Evolutionary conservation across 2,797 vertebrate genomes (phyloP).

Genomic region (Lutjanus argentimaculatus): DNA sequence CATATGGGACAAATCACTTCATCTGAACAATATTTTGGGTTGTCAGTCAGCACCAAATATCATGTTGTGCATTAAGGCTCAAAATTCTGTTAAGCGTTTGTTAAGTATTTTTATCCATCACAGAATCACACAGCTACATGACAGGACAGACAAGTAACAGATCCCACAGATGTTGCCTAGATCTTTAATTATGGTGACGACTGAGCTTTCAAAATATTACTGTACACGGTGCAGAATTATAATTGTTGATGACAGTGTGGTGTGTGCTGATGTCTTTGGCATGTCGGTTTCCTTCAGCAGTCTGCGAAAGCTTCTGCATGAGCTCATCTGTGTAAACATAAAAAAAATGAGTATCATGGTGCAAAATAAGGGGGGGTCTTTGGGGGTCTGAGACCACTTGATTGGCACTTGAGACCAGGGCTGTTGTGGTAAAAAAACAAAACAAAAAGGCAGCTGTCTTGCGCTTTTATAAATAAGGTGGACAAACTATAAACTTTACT

Average conservation of each 20-base stretch:
- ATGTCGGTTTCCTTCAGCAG: slow-evolving; percentile 6
- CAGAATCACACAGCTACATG: background rate
- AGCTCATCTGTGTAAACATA: background rate
- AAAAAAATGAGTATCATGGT: background rate
- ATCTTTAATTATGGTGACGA: slow-evolving; percentile 15
- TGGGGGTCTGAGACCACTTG: too few species aligned
- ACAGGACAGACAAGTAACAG: slow-evolving; percentile 1
- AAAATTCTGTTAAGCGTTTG: background rate
- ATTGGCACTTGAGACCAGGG: too few species aligned
- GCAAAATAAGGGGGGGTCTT: too few species aligned
- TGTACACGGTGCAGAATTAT: background rate
- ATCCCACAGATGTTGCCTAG: background rate
- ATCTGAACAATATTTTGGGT: background rate
- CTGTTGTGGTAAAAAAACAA: too few species aligned
- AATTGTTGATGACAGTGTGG: slow-evolving; percentile 21
- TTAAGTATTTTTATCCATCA: slow-evolving; percentile 16
- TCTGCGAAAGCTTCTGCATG: background rate
- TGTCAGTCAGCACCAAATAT: background rate
- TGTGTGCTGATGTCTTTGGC: background rate
- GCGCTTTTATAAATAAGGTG: too few species aligned
- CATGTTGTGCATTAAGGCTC: background rate
- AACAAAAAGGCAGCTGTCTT: too few species aligned
- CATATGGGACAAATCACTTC: slow-evolving; percentile 2
- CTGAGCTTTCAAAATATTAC: slow-evolving; percentile 16
- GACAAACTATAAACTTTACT: too few species aligned